A percentile compares a stretch with the other conserved stretches of the same genome.
Conservation (phyloP, 2,797 vertebrate species). For the Sphaeramia orbicularis region DNA sequence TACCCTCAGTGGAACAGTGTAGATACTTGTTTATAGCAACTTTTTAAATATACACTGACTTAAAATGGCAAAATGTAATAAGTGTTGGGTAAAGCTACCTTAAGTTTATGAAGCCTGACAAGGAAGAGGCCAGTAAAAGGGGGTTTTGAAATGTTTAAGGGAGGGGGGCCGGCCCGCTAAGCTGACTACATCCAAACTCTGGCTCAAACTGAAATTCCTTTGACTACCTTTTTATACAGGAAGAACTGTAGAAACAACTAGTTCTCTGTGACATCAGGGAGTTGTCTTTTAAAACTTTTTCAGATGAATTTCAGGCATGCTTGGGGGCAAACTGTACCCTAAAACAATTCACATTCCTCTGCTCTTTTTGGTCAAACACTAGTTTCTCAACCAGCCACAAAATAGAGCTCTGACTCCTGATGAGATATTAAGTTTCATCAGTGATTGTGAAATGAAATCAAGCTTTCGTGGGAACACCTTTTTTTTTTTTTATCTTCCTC, state of each 20-base stretch:
- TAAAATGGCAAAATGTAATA: conserved; percentile 31
- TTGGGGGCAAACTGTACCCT: conserved; percentile 33
- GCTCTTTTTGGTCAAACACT: conserved; percentile 21
- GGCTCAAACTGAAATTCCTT: conserved; percentile 11
- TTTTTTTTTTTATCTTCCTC: neutral
- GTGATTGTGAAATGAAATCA: neutral
- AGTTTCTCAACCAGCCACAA: conserved; percentile 24
- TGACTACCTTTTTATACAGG: neutral
- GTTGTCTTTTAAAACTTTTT: conserved; percentile 31
- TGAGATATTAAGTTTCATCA: conserved; percentile 32
- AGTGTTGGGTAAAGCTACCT: conserved; percentile 33
- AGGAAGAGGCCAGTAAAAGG: conserved; percentile 77
- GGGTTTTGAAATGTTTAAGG: conserved; percentile 32
- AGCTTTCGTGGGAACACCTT: neutral
- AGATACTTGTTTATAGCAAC: neutral
- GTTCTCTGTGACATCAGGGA: conserved; percentile 17
- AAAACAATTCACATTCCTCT: conserved; percentile 45
- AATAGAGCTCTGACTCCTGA: conserved; percentile 17
- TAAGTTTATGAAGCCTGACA: conserved; percentile 70
- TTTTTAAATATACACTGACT: neutral
- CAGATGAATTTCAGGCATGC: conserved; percentile 28
- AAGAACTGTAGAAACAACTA: neutral
- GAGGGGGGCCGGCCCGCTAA: conserved; percentile 27
- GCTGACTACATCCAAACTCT: conserved; percentile 6
- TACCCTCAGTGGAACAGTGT: neutral